Evolutionary conservation across 2,797 vertebrate genomes (phyloP).

Genomic region (Halcyon badia): DNA sequence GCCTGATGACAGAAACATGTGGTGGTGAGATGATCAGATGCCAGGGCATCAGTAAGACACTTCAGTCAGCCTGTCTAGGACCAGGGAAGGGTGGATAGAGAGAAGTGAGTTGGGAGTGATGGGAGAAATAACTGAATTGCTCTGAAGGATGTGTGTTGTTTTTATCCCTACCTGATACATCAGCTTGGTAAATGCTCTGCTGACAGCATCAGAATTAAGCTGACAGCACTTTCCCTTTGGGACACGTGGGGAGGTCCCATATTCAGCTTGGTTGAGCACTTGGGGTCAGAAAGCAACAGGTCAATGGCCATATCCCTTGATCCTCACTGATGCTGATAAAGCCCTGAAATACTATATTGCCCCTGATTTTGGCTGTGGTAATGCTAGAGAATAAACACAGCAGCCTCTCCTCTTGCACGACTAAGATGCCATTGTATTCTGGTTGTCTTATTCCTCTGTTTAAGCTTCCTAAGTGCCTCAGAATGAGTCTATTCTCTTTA

Average conservation of each 20-base stretch:
- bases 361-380: background rate
- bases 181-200: background rate
- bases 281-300: background rate
- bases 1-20: fast-evolving
- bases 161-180: background rate
- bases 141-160: background rate
- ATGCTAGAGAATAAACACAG: background rate
- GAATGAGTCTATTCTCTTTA: background rate
- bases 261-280: background rate
- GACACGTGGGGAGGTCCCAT: fast-evolving
- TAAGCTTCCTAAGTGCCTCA: background rate
- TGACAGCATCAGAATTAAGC: background rate
- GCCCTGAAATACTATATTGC: background rate
- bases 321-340: background rate
- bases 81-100: background rate
- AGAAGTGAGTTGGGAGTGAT: background rate
- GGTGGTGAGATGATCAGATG: background rate
- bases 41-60: background rate
- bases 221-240: background rate
- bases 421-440: background rate
- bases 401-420: background rate
- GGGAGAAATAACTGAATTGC: background rate
- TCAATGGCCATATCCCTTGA: fast-evolving
- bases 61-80: fast-evolving
- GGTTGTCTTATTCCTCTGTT: background rate